These are phyloP conservation scores for Drosophila paranaensis DNA, from an alignment of 2,888 invertebrate genomes.

Conservation along the genomic window DNA sequence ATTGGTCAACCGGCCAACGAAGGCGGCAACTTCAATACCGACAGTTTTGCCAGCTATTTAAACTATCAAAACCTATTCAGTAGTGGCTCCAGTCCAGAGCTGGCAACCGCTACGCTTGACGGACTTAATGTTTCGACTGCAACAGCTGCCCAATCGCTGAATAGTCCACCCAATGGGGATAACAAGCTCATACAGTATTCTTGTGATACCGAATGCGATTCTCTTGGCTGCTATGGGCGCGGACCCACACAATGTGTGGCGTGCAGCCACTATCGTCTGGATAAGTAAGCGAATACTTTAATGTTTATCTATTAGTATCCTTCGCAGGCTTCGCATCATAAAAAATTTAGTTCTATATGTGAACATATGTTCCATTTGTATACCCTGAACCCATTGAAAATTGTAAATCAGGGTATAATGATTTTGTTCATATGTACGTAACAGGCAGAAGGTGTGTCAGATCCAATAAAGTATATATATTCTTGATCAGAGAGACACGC, in stretches of 20 bases:
- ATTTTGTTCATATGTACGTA: no score
- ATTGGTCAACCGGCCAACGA: conserved; percentile 82
- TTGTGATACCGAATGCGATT: conserved; percentile 94
- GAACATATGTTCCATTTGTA: no score
- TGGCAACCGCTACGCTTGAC: conserved; percentile 90
- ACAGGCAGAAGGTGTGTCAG: no score
- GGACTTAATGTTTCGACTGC: conserved; percentile 87
- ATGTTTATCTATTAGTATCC: no score
- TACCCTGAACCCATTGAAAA: no score
- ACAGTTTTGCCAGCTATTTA: conserved; percentile 90
- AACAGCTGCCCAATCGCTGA: conserved; percentile 84
- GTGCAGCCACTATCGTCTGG: conserved; percentile 92
- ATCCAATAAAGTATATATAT: no score
- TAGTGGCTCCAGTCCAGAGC: conserved; percentile 91
- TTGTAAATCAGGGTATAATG: no score
- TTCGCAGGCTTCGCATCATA: no score
- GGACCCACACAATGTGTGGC: conserved; percentile 93
- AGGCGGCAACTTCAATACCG: conserved; percentile 87
- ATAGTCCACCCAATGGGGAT: conserved; percentile 62
- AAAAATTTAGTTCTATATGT: no score
- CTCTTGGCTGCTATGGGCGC: conserved; percentile 93
- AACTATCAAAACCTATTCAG: conserved; percentile 92
- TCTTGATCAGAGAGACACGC: no score
- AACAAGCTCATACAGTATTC: conserved; percentile 72
- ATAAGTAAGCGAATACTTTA: conserved; percentile 87